Percentiles rank a stretch among this genome's conserved stretches.
These are phyloP conservation scores for Enteromius fasciolatus DNA, from an alignment of 2,797 vertebrate species.

Conservation along the genomic window DNA sequence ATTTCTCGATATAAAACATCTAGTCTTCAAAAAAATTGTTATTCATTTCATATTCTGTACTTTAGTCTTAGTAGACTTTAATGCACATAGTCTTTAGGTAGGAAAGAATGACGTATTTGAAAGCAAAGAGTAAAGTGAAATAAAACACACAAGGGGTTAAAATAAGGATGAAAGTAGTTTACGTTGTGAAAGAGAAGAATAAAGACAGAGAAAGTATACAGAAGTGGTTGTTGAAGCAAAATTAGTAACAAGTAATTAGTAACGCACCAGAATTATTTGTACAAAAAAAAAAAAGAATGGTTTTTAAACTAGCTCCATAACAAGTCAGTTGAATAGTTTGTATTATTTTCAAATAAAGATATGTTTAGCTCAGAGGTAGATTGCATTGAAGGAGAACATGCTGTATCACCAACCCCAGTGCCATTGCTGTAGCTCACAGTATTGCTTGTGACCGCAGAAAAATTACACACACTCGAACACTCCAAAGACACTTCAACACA, in stretches of 20 bases:
- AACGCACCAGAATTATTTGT: neutral
- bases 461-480: constrained; percentile 21
- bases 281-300: neutral
- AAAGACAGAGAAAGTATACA: constrained; percentile 1
- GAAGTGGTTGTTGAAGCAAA: neutral
- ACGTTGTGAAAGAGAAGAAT: neutral
- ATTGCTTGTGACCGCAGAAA: constrained; percentile 29
- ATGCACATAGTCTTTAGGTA: neutral
- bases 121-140: neutral
- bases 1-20: neutral
- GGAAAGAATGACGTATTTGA: neutral
- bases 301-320: neutral
- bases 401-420: constrained; percentile 26
- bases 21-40: neutral
- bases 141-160: neutral
- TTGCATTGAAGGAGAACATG: constrained; percentile 25
- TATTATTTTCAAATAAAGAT: neutral
- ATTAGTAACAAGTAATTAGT: too few species aligned
- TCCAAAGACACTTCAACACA: constrained; percentile 30
- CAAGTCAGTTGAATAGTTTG: neutral
- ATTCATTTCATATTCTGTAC: neutral
- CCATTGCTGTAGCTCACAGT: constrained; percentile 55
- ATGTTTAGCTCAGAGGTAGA: constrained; percentile 52
- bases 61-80: neutral
- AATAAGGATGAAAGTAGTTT: neutral